Conservation (phyloP, 1,140 invertebrate genomes). For the Brachionus calyciflorus region DNA sequence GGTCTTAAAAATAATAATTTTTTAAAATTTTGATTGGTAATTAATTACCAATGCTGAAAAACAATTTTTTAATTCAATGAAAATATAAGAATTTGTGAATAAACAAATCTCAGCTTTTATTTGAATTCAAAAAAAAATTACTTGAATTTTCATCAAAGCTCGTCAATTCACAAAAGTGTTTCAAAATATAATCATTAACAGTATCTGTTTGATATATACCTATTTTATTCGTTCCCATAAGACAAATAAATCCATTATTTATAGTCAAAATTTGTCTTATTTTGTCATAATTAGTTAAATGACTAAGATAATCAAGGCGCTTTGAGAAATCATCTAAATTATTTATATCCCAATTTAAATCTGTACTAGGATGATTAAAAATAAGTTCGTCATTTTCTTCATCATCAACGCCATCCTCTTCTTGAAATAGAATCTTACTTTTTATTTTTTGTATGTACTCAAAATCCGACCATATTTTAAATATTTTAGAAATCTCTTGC, state of each 20-base stretch:
- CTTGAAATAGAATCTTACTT: no score
- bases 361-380: no score
- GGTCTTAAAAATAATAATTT: no score
- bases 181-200: neutral
- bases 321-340: neutral
- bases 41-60: no score
- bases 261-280: neutral
- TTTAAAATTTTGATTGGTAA: no score
- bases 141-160: neutral
- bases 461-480: neutral
- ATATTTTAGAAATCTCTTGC: neutral
- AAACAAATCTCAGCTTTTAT: no score
- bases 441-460: neutral
- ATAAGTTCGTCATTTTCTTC: no score
- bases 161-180: neutral
- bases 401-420: neutral
- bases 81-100: no score
- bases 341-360: no score
- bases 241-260: conserved; percentile 16
- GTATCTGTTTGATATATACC: neutral
- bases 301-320: neutral
- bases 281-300: neutral
- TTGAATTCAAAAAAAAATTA: neutral
- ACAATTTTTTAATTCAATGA: no score
- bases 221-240: neutral